Evolutionary conservation across 2,113 vertebrate genomes (phyloP), one percentile per base, ranked within the genome.

Genomic region (Triplophysa dalaica): DNA sequence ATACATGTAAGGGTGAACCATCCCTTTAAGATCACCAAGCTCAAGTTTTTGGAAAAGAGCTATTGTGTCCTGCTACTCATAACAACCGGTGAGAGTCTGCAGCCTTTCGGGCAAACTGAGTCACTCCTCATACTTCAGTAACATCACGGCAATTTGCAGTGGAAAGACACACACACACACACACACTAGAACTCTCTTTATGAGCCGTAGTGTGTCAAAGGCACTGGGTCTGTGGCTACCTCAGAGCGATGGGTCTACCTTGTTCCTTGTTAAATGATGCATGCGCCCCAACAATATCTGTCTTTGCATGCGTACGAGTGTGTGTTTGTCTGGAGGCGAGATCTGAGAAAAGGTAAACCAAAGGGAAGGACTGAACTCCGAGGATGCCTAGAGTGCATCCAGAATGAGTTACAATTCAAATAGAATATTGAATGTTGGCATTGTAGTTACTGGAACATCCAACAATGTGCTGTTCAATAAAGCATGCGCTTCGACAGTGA

Each of bases 21-120:
- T 1, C 33, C 33, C 33, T 38, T 7, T 38, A 38, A 38, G 33
- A 38, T 38, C 33, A 7, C 33, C 33, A 38, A 38, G 69, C 72
- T 75, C 72, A 61, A 6, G 22, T 13, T 63, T 63, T 43, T 50
- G 22, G 62, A 63, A 75, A 21, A 75, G 58, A 62, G 43, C 60
- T 41, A 38, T 75, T 62, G 58, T 45, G 69, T 61, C 38, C 68
- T 56, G 24, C 33, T 50, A 52, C 22, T 70, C 72, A 43, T 56
- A 75, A 33, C 56, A 79, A 41, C 81, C 67, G 68, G 26, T 74
- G 52, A 70, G 60, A 9, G 45, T 64, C 76, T 48, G 50, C 63
- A 75, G 56, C 63, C 65, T 79, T 58, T 74, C 5, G 77, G 33
- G 64, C 33, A 79, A 29, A 68, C 80, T 79, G 79, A 75, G 60